phyloP scores from a whole-genome alignment of 2,888 invertebrate species.

The Pandemis heparana region DNA sequence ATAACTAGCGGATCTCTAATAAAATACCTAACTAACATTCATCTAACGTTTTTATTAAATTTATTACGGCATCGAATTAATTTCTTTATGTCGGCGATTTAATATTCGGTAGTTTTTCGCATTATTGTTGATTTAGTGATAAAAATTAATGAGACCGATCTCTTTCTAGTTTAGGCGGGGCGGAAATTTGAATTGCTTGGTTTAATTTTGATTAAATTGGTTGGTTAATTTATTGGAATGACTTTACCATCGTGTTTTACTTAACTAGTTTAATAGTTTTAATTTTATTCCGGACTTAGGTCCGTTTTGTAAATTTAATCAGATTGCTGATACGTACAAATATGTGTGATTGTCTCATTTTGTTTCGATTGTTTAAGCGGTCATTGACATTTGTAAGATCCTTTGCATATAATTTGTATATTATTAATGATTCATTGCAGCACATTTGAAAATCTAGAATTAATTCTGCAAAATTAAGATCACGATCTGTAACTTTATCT shows the following conservation, averaged over 20 bases:
- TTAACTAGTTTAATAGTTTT: background rate
- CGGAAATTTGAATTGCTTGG: constrained; percentile 24
- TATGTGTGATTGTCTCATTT: background rate
- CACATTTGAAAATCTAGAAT: constrained; percentile 4
- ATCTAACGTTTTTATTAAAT: constrained; percentile 28
- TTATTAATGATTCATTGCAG: constrained; percentile 1
- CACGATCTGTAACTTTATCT: constrained; percentile 17
- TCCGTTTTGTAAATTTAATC: too few species aligned
- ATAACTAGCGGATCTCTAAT: background rate
- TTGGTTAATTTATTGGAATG: constrained; percentile 24
- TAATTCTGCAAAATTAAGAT: constrained; percentile 22
- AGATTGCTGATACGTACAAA: background rate
- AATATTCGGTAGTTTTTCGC: constrained; percentile 42
- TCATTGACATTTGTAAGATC: background rate
- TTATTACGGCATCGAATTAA: constrained; percentile 30
- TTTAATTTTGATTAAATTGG: constrained; percentile 31
- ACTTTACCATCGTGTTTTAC: background rate
- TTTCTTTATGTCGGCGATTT: constrained; percentile 39
- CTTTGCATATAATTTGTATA: background rate
- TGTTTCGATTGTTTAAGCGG: background rate
- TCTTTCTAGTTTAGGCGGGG: constrained; percentile 30
- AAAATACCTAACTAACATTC: constrained; percentile 9
- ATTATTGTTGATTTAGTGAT: constrained; percentile 38
- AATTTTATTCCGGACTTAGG: background rate
- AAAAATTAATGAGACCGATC: constrained; percentile 28